These are phyloP conservation scores for Saturnia pavonia DNA, from an alignment of 2,888 invertebrate genomes.

Conservation along the genomic window DNA sequence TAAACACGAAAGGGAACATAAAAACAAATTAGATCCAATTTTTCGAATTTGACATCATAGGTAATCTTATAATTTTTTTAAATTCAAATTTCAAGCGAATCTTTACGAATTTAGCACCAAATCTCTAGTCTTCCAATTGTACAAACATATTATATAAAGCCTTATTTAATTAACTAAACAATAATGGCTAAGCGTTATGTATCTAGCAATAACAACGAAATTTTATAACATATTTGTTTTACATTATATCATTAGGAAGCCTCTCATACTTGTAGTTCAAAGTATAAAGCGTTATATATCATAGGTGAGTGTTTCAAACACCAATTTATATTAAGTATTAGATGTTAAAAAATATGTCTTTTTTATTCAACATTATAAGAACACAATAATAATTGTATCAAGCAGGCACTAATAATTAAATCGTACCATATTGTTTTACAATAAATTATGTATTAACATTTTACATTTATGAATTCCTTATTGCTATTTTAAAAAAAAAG, in stretches of 20 bases:
- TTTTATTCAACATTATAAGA: conserved; percentile 49
- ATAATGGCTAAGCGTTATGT: conserved; percentile 78
- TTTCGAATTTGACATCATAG: conserved; percentile 38
- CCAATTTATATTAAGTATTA: conserved; percentile 48
- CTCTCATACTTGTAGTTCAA: conserved; percentile 68
- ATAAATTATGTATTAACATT: conserved; percentile 78
- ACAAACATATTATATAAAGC: conserved; percentile 73
- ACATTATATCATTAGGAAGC: conserved; percentile 68
- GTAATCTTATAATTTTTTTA: not conserved
- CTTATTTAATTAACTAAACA: conserved; percentile 74
- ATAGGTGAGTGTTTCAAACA: conserved; percentile 61
- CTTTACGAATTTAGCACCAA: conserved; percentile 79
- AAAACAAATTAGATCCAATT: conserved; percentile 50
- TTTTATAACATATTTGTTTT: conserved; percentile 72
- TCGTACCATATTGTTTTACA: conserved; percentile 69
- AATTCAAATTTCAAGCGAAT: conserved; percentile 48
- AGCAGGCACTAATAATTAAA: conserved; percentile 80
- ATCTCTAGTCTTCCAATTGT: conserved; percentile 79
- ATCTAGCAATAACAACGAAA: conserved; percentile 81
- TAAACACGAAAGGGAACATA: conserved; percentile 25
- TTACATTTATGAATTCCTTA: conserved; percentile 72
- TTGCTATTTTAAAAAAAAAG: conserved; percentile 62
- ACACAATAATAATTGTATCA: conserved; percentile 68
- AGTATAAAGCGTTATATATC: conserved; percentile 49
- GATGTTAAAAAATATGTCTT: conserved; percentile 73